phyloP scores from a whole-genome alignment of 2,888 invertebrate genomes.

The Volucella inanis region DNA sequence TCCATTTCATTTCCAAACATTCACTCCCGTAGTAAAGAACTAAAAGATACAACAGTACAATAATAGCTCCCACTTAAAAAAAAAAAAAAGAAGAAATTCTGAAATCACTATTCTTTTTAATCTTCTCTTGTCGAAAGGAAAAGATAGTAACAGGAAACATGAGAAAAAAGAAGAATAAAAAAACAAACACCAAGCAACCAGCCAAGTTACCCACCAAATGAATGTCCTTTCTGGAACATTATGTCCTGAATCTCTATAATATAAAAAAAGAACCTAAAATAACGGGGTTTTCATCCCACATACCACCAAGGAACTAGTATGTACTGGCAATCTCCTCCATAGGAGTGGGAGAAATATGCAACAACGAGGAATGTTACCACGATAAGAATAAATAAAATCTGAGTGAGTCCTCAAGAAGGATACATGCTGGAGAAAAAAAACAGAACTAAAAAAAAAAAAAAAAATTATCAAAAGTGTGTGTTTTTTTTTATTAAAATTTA shows the following conservation, averaged over 20 bases:
- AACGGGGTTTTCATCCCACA: conserved; percentile 31
- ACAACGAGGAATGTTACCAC: conserved; percentile 59
- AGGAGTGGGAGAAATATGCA: conserved; percentile 41
- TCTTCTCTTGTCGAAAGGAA: conserved; percentile 33
- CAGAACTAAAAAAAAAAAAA: conserved; percentile 9
- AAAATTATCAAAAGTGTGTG: conserved; percentile 64
- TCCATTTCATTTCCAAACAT: too few relatives aligned
- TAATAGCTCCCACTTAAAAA: conserved; percentile 9
- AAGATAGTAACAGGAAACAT: background rate
- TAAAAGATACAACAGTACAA: background rate
- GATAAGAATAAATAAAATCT: conserved; percentile 67
- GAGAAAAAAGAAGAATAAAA: conserved; percentile 10
- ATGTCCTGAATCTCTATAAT: conserved; percentile 57
- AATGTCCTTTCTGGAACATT: conserved; percentile 71
- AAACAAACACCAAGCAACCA: conserved; percentile 16
- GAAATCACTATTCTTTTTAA: conserved; percentile 45
- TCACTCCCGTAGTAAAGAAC: too few relatives aligned
- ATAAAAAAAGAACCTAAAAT: conserved; percentile 57
- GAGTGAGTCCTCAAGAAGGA: conserved; percentile 54
- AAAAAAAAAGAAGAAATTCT: background rate
- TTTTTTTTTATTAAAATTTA: conserved; percentile 72
- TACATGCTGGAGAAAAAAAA: conserved; percentile 26
- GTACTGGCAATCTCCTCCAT: background rate
- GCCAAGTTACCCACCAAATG: conserved; percentile 23
- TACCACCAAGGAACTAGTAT: too few relatives aligned